Evolutionary conservation across 2,797 vertebrate species (phyloP).

Genomic region (Anniella stebbinsi): DNA sequence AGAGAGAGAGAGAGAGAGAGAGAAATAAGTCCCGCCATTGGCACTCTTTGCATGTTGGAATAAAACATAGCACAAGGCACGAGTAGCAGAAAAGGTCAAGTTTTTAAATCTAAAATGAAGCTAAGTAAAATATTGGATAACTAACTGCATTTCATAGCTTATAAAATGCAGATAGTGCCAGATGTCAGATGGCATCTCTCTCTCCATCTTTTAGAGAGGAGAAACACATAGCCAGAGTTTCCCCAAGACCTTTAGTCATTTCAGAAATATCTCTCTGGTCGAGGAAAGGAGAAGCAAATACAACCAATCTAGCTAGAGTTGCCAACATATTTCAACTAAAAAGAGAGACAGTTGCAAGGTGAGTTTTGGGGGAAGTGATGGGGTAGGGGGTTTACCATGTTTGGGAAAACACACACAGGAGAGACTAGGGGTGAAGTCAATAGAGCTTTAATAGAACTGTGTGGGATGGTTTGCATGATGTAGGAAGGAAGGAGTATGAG

Average conservation of each 20-base stretch:
- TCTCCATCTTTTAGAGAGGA: conserved; percentile 49
- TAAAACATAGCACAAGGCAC: not conserved
- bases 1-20: not conserved
- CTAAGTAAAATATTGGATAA: conserved; percentile 70
- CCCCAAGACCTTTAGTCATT: conserved; percentile 51
- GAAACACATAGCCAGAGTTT: conserved; percentile 7
- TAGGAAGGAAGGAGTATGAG: not conserved
- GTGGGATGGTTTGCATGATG: not conserved
- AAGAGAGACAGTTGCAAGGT: not conserved
- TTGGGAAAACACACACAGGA: not conserved
- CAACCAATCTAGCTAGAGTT: not conserved
- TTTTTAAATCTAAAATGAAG: conserved; percentile 72
- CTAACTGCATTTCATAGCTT: conserved; percentile 72
- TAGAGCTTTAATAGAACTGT: not conserved
- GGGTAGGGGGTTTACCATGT: not conserved
- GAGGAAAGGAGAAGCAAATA: not conserved
- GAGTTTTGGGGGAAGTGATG: not conserved
- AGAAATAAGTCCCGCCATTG: conserved; percentile 40
- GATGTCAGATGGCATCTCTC: conserved; percentile 52
- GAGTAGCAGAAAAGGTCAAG: conserved; percentile 49
- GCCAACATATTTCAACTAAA: not conserved
- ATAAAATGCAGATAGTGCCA: conserved; percentile 61
- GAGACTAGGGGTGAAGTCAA: not conserved
- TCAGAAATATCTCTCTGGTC: conserved; percentile 28
- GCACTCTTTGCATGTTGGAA: rapidly evolving